These are phyloP conservation scores for Diuraphis noxia DNA, from an alignment of 1,140 invertebrate species.

Conservation along the genomic window DNA sequence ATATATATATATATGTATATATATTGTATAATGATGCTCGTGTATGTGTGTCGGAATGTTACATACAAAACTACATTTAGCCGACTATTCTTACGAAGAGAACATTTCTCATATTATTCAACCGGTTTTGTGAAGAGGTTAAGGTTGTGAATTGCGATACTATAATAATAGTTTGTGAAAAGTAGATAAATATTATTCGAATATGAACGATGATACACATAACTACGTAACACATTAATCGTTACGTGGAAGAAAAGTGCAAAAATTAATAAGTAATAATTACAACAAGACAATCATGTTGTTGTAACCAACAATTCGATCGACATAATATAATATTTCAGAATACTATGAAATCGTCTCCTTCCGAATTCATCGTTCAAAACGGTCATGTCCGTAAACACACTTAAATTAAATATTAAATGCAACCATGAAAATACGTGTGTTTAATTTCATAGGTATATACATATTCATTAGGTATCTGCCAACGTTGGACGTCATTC, in stretches of 20 bases:
- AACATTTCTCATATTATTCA: background rate
- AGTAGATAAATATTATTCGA: conserved; percentile 5
- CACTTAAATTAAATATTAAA: background rate
- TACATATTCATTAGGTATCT: background rate
- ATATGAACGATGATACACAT: background rate
- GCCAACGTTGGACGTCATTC: background rate
- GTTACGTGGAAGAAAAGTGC: background rate
- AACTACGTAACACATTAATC: background rate
- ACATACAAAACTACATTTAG: background rate
- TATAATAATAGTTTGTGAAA: background rate
- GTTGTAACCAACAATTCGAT: background rate
- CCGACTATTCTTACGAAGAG: background rate
- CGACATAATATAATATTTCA: background rate
- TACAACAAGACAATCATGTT: background rate
- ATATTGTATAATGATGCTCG: background rate
- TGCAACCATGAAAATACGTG: background rate
- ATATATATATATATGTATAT: background rate
- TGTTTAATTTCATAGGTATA: background rate
- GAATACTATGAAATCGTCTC: background rate
- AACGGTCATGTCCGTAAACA: background rate
- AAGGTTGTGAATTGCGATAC: background rate
- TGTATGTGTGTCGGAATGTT: background rate
- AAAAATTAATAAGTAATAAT: background rate
- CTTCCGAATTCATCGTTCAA: background rate
- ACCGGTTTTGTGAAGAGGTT: conserved; percentile 9